phyloP scores from a whole-genome alignment of 2,797 vertebrate genomes.

The Xyrichtys novacula region DNA sequence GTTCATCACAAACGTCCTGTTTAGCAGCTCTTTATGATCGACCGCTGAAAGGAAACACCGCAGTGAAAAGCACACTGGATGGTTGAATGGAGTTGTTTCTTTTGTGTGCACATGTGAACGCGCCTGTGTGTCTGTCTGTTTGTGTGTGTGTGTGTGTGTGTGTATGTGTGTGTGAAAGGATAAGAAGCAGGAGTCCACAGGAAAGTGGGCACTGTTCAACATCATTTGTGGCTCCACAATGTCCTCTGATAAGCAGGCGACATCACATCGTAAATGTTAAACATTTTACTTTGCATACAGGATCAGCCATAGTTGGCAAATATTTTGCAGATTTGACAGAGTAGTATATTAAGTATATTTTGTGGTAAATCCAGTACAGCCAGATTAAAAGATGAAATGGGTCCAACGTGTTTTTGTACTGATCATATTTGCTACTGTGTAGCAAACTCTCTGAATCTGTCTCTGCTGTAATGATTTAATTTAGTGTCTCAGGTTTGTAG shows the following conservation, averaged over 20 bases:
- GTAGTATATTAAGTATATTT: conserved; percentile 76
- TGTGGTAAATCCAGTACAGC: conserved; percentile 76
- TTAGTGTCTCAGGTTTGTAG: conserved; percentile 88
- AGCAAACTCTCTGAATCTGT: conserved; percentile 83
- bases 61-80: conserved; percentile 49
- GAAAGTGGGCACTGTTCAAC: conserved; percentile 37
- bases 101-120: conserved; percentile 28
- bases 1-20: conserved; percentile 94
- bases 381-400: conserved; percentile 70
- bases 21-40: conserved; percentile 86
- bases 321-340: conserved; percentile 79
- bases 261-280: conserved; percentile 83
- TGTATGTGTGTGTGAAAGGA: conserved; percentile 26
- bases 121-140: too few species aligned
- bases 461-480: conserved; percentile 85
- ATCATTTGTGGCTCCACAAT: conserved; percentile 63
- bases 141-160: conserved; percentile 10
- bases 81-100: conserved; percentile 17
- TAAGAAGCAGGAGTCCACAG: conserved; percentile 21
- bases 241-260: conserved; percentile 70
- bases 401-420: conserved; percentile 68
- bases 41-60: conserved; percentile 33
- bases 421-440: conserved; percentile 90
- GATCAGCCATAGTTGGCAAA: conserved; percentile 73
- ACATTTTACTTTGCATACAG: conserved; percentile 80